Evolutionary conservation across 2,113 vertebrate genomes (phyloP).

Genomic region (Cromileptes altivelis): DNA sequence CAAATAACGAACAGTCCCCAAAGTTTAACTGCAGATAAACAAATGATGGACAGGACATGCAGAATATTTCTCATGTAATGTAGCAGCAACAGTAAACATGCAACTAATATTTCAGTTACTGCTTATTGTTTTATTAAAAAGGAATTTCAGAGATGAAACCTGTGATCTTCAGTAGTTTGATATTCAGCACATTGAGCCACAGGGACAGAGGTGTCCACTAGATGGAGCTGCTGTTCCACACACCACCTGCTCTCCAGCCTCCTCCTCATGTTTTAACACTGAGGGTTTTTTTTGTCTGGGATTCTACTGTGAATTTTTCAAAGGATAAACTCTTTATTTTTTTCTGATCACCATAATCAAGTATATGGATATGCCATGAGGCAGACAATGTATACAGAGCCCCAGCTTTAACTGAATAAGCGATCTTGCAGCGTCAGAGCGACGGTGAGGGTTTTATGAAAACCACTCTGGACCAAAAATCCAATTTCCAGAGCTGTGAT

Average conservation of each 20-base stretch:
- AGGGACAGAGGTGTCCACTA: constrained; percentile 6
- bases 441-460: constrained; percentile 15
- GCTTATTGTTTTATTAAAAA: too few species aligned
- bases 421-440: constrained; percentile 9
- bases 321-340: constrained; percentile 11
- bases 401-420: background rate
- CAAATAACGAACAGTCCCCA: too few species aligned
- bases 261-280: background rate
- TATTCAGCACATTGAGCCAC: too few species aligned
- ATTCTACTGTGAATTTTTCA: background rate
- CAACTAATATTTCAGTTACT: background rate
- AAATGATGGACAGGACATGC: background rate
- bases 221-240: constrained; percentile 49
- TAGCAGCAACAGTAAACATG: background rate
- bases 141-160: background rate
- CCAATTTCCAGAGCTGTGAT: constrained; percentile 56
- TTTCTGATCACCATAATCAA: background rate
- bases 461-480: constrained; percentile 37
- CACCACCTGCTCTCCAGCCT: fast-evolving
- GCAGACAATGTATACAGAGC: background rate
- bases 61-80: background rate
- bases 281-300: background rate
- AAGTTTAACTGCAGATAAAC: background rate
- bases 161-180: too few species aligned
- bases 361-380: background rate